Conservation (phyloP, 2,797 vertebrate species). For the Pterois miles region DNA sequence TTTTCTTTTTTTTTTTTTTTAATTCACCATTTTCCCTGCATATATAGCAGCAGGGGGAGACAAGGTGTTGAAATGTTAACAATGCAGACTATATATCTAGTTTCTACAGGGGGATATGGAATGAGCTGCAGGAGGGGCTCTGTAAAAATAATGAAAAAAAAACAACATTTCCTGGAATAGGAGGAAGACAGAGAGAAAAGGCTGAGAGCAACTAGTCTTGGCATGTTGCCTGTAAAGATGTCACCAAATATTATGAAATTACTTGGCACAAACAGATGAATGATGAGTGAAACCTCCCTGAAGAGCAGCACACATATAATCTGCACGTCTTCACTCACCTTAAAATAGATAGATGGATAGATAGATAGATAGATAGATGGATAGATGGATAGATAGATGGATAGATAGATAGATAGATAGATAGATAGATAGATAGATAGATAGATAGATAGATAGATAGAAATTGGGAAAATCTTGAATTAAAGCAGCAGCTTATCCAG, state of each 20-base stretch:
- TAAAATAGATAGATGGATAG: no score
- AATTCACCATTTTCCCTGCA: conserved; percentile 47
- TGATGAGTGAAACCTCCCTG: background rate
- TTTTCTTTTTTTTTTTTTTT: background rate
- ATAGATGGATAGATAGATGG: no score
- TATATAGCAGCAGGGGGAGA: conserved; percentile 14
- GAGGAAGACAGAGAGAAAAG: conserved; percentile 5
- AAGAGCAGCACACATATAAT: background rate
- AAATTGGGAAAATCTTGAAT: no score
- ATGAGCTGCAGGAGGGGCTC: conserved; percentile 29
- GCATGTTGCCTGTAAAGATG: background rate
- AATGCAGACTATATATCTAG: conserved; percentile 57
- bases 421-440: no score
- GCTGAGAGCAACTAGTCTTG: background rate
- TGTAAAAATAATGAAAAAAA: background rate
- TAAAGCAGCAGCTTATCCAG: no score
- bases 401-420: no score
- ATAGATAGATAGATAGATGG: no score
- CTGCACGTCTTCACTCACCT: background rate
- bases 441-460: no score
- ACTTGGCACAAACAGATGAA: background rate
- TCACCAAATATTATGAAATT: background rate
- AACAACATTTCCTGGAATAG: conserved; percentile 36
- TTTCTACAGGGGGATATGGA: conserved; percentile 24
- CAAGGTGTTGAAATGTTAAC: conserved; percentile 63